Evolutionary conservation across 2,113 vertebrate species (phyloP), one percentile per base, ranked within the genome.

Genomic region (Pseudopipra pipra): DNA sequence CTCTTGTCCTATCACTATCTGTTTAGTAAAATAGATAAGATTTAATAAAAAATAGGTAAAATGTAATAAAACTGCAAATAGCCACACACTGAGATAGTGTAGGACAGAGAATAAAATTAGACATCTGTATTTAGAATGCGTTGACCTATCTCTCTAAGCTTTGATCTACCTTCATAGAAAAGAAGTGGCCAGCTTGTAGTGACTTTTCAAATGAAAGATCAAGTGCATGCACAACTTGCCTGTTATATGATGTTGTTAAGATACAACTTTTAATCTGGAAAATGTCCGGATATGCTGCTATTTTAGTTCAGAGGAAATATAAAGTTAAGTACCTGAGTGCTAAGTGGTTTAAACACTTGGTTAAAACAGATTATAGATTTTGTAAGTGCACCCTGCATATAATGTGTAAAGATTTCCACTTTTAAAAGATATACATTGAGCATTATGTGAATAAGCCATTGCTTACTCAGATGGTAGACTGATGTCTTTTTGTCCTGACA

Each of bases 401-500:
- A 70, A 52, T 5, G 44, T 61, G 51, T 21, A 49, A 74, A 91
- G 55, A n/a, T 81, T 86, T 71, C 55, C 47, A 41, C 39, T 86
- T 37, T 63, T 79, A 2, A 46, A 67, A 62, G 49, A 44, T 58
- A 49, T 24, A 51, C 67, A 35, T 55, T 62, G 44, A 72, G 51
- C 25, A 18, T 91, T 96, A 91, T 83, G 61, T 30, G 93, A 94
- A 58, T 92, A 85, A 95, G 51, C 62, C 39, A 3, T 81, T 83
- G 55, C 83, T 91, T 91, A 35, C 88, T 78, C 87, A 58, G 63
- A 77, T 87, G 25, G n/a, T 25, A 77, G 78, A 90, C 61, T 93
- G 73, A 88, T 96, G 88, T 71, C 70, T 95, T 75, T 78, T 92
- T 97, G 95, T 96, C 68, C 88, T 89, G 75, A 84, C 62, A 33